These are phyloP conservation scores for Alauda arvensis DNA, from an alignment of 2,797 vertebrate genomes.

Conservation along the genomic window DNA sequence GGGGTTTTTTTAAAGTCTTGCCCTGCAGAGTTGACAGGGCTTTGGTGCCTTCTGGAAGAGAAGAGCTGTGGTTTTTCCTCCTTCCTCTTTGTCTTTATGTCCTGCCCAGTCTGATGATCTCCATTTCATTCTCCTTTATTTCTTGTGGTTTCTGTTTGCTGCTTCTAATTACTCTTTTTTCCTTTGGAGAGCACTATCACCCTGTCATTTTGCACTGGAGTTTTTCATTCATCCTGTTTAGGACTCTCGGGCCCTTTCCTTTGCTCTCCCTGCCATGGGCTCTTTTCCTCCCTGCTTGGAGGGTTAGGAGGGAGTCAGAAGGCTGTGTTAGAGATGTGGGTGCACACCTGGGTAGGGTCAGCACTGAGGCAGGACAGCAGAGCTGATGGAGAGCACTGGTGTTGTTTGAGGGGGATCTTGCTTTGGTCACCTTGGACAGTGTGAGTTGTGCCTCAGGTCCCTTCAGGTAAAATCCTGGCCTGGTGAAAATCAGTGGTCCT, in stretches of 20 bases:
- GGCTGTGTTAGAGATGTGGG: neutral
- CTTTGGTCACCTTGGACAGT: neutral
- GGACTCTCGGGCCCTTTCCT: neutral
- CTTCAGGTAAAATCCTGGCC: neutral
- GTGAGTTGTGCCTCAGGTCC: neutral
- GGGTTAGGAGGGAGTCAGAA: neutral
- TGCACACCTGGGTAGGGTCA: neutral
- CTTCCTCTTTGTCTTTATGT: conserved; percentile 4
- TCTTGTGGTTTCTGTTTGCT: conserved; percentile 24
- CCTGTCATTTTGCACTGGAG: neutral
- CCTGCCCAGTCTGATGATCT: neutral
- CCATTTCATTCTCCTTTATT: neutral
- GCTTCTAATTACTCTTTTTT: conserved; percentile 35
- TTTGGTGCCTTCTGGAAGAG: conserved; percentile 15
- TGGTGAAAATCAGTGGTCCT: neutral
- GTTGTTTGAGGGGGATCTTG: neutral
- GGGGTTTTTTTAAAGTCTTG: neutral
- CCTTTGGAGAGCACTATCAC: neutral
- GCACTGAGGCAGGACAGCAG: fast-evolving
- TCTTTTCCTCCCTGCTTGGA: neutral
- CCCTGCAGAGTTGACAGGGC: neutral
- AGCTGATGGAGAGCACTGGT: neutral
- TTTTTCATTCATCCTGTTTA: neutral
- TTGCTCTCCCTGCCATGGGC: neutral
- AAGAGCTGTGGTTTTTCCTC: neutral